Conservation (phyloP, 2,888 invertebrate genomes). For the Cheilosia soror region DNA sequence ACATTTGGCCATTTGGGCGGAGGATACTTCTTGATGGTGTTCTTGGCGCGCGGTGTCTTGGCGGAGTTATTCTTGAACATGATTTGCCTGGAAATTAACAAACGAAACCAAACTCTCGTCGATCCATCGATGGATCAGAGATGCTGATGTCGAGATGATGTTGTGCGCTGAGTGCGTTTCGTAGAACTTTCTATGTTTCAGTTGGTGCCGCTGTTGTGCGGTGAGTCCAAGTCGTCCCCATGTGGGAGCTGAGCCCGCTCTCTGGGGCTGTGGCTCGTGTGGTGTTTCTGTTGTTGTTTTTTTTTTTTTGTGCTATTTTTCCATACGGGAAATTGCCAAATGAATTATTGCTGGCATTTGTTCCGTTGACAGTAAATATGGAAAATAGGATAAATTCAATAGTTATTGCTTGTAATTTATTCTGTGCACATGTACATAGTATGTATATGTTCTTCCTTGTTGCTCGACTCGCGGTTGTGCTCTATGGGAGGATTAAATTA, state of each 20-base stretch:
- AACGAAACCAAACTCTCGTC: slow-evolving; percentile 47
- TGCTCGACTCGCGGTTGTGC: slow-evolving; percentile 22
- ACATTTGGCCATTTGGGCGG: slow-evolving; percentile 56
- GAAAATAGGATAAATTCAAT: slow-evolving; percentile 79
- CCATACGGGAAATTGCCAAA: slow-evolving; percentile 78
- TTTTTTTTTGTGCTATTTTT: slow-evolving; percentile 14
- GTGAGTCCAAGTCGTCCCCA: slow-evolving; percentile 56
- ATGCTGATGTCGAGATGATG: slow-evolving; percentile 39
- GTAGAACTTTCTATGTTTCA: slow-evolving; percentile 57
- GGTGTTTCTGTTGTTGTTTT: background rate
- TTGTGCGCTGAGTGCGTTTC: slow-evolving; percentile 56
- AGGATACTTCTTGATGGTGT: slow-evolving; percentile 28
- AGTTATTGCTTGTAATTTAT: slow-evolving; percentile 73
- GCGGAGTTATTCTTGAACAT: slow-evolving; percentile 54
- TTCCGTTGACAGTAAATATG: slow-evolving; percentile 84
- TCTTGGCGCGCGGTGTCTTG: slow-evolving; percentile 25
- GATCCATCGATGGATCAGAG: slow-evolving; percentile 57
- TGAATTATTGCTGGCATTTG: slow-evolving; percentile 84
- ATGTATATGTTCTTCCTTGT: slow-evolving; percentile 55
- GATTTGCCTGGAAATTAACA: slow-evolving; percentile 71
- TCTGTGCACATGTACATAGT: slow-evolving; percentile 21
- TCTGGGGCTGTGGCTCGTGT: slow-evolving; percentile 55
- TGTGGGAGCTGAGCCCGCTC: slow-evolving; percentile 62
- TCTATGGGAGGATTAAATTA: slow-evolving; percentile 45
- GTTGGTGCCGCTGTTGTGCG: slow-evolving; percentile 17